Conservation (phyloP, 2,888 invertebrate genomes). For the Sipha maydis region DNA sequence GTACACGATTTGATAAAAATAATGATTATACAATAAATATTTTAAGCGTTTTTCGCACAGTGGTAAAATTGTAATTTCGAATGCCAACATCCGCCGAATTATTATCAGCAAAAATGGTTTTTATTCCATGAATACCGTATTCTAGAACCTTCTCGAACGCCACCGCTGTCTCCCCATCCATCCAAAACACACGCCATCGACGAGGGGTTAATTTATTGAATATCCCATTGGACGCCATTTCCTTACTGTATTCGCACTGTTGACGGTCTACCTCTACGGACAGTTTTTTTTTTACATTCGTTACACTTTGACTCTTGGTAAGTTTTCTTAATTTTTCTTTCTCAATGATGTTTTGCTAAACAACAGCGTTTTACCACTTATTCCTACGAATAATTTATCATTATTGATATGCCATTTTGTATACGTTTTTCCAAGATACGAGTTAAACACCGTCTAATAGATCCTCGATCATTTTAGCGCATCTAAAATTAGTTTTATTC, state of each 20-base stretch:
- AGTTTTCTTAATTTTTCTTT: background rate
- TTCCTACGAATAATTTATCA: too few relatives aligned
- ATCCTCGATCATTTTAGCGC: too few relatives aligned
- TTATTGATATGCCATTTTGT: too few relatives aligned
- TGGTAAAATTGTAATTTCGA: background rate
- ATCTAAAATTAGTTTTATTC: too few relatives aligned
- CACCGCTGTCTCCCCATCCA: background rate
- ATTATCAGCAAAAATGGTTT: background rate
- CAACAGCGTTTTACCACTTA: too few relatives aligned
- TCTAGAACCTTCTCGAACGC: constrained; percentile 23
- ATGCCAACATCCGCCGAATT: background rate
- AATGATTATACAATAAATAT: too few relatives aligned
- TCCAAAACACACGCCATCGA: background rate
- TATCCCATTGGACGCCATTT: background rate
- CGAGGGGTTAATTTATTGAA: background rate
- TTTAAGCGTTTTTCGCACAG: background rate
- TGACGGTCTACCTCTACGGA: too few relatives aligned
- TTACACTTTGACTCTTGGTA: background rate
- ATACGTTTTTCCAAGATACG: too few relatives aligned
- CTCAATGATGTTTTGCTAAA: too few relatives aligned
- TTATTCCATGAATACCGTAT: background rate
- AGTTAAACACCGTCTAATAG: too few relatives aligned
- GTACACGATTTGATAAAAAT: too few relatives aligned
- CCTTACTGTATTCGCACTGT: background rate
- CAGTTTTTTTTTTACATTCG: background rate